Conservation (phyloP, 92 coral and sea anemone genomes). For the Anthopleura xanthogrammica region DNA sequence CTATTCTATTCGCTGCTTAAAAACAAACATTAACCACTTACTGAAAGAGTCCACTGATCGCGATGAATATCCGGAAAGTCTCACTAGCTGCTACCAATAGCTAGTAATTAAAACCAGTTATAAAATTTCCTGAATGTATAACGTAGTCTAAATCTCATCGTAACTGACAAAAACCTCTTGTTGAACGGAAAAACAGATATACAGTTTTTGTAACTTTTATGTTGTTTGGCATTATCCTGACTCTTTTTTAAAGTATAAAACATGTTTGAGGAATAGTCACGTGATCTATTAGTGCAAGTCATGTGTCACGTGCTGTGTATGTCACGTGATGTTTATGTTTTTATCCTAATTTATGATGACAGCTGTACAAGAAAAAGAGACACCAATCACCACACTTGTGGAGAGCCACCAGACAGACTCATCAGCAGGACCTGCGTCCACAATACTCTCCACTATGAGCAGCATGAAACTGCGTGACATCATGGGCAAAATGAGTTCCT, state of each 20-base stretch:
- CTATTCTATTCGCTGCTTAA: too few species aligned
- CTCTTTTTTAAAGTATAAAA: too few species aligned
- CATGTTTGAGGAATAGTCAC: background rate
- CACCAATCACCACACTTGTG: background rate
- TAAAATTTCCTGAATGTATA: too few species aligned
- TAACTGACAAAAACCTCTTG: too few species aligned
- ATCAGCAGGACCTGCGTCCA: background rate
- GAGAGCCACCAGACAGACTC: background rate
- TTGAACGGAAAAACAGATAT: too few species aligned
- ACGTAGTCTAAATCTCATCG: too few species aligned
- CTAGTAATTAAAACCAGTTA: too few species aligned
- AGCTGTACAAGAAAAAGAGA: constrained; percentile 13
- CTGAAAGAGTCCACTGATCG: too few species aligned
- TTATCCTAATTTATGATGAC: background rate
- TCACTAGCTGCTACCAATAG: too few species aligned
- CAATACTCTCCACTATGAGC: background rate
- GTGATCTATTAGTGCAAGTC: background rate
- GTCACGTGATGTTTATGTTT: background rate
- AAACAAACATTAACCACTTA: background rate
- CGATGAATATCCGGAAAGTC: too few species aligned
- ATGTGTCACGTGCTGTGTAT: background rate
- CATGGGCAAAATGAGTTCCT: background rate
- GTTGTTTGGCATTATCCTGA: too few species aligned
- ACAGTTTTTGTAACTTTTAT: too few species aligned
- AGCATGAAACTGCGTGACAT: background rate